Percentiles rank a stretch among this genome's conserved stretches.
phyloP scores from a whole-genome alignment of 2,888 invertebrate species.

The Aporophyla lueneburgensis region DNA sequence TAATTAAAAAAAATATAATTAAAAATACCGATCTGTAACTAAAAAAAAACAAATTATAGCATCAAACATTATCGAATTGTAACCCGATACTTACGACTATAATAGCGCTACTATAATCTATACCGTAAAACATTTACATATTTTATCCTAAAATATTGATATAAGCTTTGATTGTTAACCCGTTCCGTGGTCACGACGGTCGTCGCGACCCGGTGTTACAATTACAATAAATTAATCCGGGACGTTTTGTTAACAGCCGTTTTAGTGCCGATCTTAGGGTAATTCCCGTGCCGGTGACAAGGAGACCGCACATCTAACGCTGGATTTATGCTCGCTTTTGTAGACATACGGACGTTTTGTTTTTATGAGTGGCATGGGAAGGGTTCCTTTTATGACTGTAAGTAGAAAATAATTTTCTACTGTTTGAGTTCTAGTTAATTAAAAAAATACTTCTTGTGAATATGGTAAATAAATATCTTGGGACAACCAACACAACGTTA shows the following conservation, averaged over 20 bases:
- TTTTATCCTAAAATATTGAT: slow-evolving; percentile 22
- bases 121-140: slow-evolving; percentile 5
- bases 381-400: background rate
- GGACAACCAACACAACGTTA: too few species aligned
- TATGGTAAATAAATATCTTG: too few species aligned
- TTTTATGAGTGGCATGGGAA: background rate
- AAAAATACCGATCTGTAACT: background rate
- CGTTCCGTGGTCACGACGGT: slow-evolving; percentile 62
- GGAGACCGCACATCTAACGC: slow-evolving; percentile 24
- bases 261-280: slow-evolving; percentile 64
- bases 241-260: slow-evolving; percentile 71
- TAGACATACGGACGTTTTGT: background rate
- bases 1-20: slow-evolving; percentile 21
- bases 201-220: slow-evolving; percentile 69
- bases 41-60: background rate
- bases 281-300: slow-evolving; percentile 25
- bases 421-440: background rate
- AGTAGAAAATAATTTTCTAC: background rate
- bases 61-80: slow-evolving; percentile 8
- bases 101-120: slow-evolving; percentile 27
- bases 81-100: slow-evolving; percentile 19
- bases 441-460: background rate
- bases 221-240: slow-evolving; percentile 78
- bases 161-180: slow-evolving; percentile 51
- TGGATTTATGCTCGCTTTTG: slow-evolving; percentile 39